Base-by-base conservation (phyloP, 2,113 vertebrate species). In the Scalopus aquaticus region DNA sequence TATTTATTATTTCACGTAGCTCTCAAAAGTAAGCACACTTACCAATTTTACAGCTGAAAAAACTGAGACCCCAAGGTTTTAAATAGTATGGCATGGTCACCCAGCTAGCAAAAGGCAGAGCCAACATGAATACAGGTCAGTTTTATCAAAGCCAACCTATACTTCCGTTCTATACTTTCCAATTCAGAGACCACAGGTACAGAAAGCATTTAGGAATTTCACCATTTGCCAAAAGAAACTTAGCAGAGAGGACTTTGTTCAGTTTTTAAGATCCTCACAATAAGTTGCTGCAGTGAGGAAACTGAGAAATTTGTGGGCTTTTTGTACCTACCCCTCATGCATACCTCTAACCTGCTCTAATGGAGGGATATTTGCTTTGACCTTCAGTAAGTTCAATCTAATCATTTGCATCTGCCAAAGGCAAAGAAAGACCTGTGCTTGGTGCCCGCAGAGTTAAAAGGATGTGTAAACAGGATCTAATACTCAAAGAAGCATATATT, bases 1-100 rank as follows among this genome's bases (percentile, higher is more conserved):
- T 35, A 56, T 32, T 39, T 82, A 74, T 86, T 82, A 46, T 37
- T 82, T 94, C 64, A 81, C 54, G 93, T 46, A 83, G 32, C 56
- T 91, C 58, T 69, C 91, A 58, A 86, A 93, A 79, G 73, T 4
- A 85, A 86, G 44, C 54, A 49, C 69, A 83, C 58, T 58, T 35
- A 32, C 44, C 62, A 49, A 58, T 49, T 77, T 78, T 17, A 72
- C 32, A 87, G 44, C 12, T 87, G 35, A 90, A 83, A 83, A 93
- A 20, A 39, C 24, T 2, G 42, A 78, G 72, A 79, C 39, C 69
- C 5, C 49, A 44, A 90, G 54, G 20, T 49, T 62, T 90, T 86
- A 56, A 35, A 35, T 39, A 82, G 37, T 1, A 37, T 30, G 35
- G 24, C 35, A 49, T 70, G 26, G 26, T 86, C 54, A 46, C 10